A percentile compares a stretch with the other conserved stretches of the same genome.
phyloP scores from a whole-genome alignment of 2,113 vertebrate species.

The Hypocryptadius cinnamomeus region DNA sequence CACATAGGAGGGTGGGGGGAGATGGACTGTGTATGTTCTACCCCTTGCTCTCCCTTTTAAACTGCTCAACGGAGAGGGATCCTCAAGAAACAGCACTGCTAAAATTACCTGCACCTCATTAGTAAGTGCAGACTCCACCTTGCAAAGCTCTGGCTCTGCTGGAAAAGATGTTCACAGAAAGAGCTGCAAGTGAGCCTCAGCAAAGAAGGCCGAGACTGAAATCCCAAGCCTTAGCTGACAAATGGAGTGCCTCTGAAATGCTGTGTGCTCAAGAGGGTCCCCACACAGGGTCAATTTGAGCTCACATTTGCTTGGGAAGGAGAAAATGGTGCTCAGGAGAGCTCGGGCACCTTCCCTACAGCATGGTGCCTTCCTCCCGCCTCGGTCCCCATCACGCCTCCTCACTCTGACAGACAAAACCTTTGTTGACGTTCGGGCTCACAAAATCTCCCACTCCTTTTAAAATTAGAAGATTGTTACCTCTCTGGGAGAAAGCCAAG shows the following conservation, averaged over 20 bases:
- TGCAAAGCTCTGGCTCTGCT: neutral
- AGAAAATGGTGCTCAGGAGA: neutral
- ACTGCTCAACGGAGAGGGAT: neutral
- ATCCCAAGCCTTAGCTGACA: neutral
- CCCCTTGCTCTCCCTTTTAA: neutral
- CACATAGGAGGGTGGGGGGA: neutral
- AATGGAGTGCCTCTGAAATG: neutral
- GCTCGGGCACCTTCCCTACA: neutral
- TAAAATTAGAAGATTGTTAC: neutral
- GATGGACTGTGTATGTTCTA: neutral
- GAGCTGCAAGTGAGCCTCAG: neutral
- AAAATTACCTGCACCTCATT: neutral
- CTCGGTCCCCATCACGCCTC: neutral
- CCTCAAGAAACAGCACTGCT: neutral
- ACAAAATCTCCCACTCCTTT: slow-evolving; percentile 12
- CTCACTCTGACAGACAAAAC: slow-evolving; percentile 23
- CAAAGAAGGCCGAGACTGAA: neutral
- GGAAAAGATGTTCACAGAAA: neutral
- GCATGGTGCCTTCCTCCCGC: neutral
- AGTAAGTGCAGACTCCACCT: neutral
- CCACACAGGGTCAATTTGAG: neutral
- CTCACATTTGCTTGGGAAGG: neutral
- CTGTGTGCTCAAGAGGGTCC: neutral
- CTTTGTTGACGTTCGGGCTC: neutral
- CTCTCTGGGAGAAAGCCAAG: neutral